Evolutionary conservation across 2,888 invertebrate species (phyloP).

Genomic region (Drosophila kambysellisi): DNA sequence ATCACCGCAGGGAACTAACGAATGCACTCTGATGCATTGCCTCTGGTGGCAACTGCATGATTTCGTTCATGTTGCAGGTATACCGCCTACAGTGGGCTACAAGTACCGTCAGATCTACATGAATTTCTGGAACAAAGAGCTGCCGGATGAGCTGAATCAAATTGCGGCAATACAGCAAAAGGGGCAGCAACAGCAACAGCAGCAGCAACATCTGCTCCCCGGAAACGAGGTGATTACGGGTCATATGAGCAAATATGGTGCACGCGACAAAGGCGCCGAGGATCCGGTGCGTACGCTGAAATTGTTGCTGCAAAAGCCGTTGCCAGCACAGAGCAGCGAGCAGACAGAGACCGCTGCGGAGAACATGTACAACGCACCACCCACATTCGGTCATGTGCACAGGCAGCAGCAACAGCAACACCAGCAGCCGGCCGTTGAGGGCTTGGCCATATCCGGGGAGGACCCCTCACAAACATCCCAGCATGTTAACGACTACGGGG

Average conservation of each 20-base stretch:
- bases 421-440: constrained; percentile 36
- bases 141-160: constrained; percentile 90
- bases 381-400: constrained; percentile 81
- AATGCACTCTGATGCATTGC: neutral
- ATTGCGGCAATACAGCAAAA: constrained; percentile 82
- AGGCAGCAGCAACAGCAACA: constrained; percentile 36
- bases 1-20: constrained; percentile 6
- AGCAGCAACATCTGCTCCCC: constrained; percentile 34
- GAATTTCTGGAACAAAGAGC: constrained; percentile 93
- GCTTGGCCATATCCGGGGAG: constrained; percentile 27
- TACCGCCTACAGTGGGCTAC: constrained; percentile 90
- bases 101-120: constrained; percentile 92
- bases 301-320: constrained; percentile 82
- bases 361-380: constrained; percentile 85
- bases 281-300: constrained; percentile 84
- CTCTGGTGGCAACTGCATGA: constrained; percentile 4
- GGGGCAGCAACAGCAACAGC: constrained; percentile 70
- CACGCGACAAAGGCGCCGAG: constrained; percentile 82
- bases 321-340: constrained; percentile 46
- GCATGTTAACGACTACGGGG: constrained; percentile 37
- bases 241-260: constrained; percentile 84
- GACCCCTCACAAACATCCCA: constrained; percentile 32
- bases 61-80: constrained; percentile 85
- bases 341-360: constrained; percentile 73
- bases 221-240: constrained; percentile 83